Base-by-base conservation (phyloP, 2,113 vertebrate species). In the Meleagris gallopavo region DNA sequence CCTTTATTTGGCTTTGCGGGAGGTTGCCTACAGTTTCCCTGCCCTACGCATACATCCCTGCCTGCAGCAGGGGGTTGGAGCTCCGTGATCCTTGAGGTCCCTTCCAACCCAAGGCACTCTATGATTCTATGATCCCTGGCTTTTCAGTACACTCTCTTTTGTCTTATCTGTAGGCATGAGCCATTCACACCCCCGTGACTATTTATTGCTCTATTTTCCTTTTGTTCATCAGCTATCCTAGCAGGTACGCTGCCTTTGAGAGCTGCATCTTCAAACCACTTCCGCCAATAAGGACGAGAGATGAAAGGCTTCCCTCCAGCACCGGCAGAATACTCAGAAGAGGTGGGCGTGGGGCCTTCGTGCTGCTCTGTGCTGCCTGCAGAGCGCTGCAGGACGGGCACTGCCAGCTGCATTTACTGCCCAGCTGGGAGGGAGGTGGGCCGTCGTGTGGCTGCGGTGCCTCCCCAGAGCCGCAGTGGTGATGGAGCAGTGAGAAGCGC, bases 41-140 rank as follows among this genome's bases (percentile, higher is more conserved):
- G n/a, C 0, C 2, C 43, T 7, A 13, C 5, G 62, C 0, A 7
- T 6, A 0, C 5, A 1, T 7, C 27, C 0, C 52, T 0, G 30
- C 0, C 52, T 0, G 30, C 46, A 48, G 46, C 46, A 11, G 45
- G 45, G 45, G 19, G 45, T 10, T 48, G 46, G 46, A 48, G 20
- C 46, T 48, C 11, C 11, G 11, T 50, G 48, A 24, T 50, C 48
- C 48, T 50, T 24, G 21, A 50, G 48, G 48, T 50, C 46, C 46
- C 46, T 48, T 22, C 46, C 21, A 12, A 24, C 48, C 48, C 48
- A 50, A 24, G 21, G 48, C 48, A 24, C 21, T 50, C 22, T 13
- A 24, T 50, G 11, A 13, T 50, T 12, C 48, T 50, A 2, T 24
- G 22, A 50, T 50, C 48, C 0, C 54, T 0, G 25, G 9, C 61